Evolutionary conservation across 2,888 invertebrate genomes (phyloP).

Genomic region (Baronia brevicornis): DNA sequence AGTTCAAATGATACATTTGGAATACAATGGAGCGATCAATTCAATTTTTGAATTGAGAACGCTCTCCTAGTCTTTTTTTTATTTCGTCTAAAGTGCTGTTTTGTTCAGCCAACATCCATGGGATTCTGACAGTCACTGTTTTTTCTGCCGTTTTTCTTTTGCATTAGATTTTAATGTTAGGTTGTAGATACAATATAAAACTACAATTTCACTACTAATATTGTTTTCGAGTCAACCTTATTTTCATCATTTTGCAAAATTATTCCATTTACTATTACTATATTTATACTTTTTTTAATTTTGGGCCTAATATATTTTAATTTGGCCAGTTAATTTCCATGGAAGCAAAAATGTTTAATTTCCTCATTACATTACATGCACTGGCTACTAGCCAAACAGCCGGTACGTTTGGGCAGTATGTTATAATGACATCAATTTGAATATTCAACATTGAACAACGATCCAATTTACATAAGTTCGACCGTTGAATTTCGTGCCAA

Average conservation of each 20-base stretch:
- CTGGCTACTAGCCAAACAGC: conserved; percentile 69
- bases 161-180: conserved; percentile 42
- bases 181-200: conserved; percentile 5
- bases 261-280: too few species aligned
- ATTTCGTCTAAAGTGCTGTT: conserved; percentile 73
- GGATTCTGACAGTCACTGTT: conserved; percentile 74
- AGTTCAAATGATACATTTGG: conserved; percentile 76
- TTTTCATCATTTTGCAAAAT: too few species aligned
- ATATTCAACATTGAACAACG: conserved; percentile 73
- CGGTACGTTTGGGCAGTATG: conserved; percentile 61
- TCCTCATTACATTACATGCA: conserved; percentile 64
- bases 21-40: conserved; percentile 76
- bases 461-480: conserved; percentile 73
- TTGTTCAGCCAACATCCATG: conserved; percentile 71
- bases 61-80: conserved; percentile 70
- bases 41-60: conserved; percentile 76
- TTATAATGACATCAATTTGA: conserved; percentile 76
- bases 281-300: neutral
- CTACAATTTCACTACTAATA: too few species aligned
- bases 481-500: conserved; percentile 69
- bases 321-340: conserved; percentile 20
- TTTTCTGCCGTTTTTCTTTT: conserved; percentile 62
- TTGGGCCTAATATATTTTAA: neutral
- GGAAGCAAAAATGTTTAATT: conserved; percentile 49
- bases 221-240: too few species aligned